phyloP scores from a whole-genome alignment of 1,140 invertebrate genomes.

The Drosophila triauraria region DNA sequence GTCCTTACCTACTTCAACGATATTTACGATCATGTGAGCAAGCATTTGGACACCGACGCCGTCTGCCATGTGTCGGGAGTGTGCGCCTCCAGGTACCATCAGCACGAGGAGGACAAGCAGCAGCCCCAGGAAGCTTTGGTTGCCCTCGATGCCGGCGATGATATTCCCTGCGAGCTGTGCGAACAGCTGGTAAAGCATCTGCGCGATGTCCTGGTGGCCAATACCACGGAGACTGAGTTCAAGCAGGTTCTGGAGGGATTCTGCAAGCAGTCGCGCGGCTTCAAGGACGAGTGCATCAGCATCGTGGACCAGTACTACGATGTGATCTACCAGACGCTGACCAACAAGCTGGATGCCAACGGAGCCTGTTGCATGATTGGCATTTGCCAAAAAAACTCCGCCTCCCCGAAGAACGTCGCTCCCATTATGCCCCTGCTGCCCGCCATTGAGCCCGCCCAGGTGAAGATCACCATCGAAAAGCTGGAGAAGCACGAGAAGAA shows the following conservation, averaged over 20 bases:
- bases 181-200: constrained; percentile 92
- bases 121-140: constrained; percentile 85
- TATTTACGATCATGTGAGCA: constrained; percentile 88
- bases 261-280: constrained; percentile 92
- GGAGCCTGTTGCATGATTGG: constrained; percentile 89
- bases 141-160: constrained; percentile 86
- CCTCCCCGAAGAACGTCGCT: constrained; percentile 15
- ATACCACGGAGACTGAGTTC: constrained; percentile 94
- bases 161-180: constrained; percentile 93
- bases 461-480: constrained; percentile 77
- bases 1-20: constrained; percentile 90
- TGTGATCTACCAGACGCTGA: constrained; percentile 90
- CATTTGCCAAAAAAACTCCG: constrained; percentile 87
- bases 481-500: constrained; percentile 27
- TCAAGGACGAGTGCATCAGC: constrained; percentile 88
- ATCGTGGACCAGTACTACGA: constrained; percentile 92
- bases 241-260: constrained; percentile 90
- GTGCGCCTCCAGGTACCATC: constrained; percentile 88
- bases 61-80: constrained; percentile 91
- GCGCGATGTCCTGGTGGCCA: constrained; percentile 92
- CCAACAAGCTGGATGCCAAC: constrained; percentile 89
- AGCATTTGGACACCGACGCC: constrained; percentile 88
- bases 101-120: constrained; percentile 86
- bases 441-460: constrained; percentile 63
- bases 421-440: constrained; percentile 82